Percentiles rank a stretch among this genome's conserved stretches.
Conservation (phyloP, 2,797 vertebrate species). For the Gallinago solitaria region DNA sequence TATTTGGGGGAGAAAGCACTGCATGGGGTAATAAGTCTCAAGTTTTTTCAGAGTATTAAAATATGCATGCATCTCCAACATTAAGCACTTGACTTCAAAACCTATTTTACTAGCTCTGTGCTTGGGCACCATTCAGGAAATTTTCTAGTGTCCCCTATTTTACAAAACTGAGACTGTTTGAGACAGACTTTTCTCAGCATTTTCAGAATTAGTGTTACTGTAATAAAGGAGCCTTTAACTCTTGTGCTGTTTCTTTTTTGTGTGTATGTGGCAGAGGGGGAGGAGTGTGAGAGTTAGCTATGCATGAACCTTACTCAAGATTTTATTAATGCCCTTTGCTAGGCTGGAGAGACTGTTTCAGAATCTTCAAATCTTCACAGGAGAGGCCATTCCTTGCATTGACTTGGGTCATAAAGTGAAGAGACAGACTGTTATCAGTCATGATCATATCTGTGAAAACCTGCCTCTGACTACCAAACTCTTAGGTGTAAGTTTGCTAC, state of each 20-base stretch:
- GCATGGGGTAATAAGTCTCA: background rate
- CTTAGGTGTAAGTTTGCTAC: background rate
- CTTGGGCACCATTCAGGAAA: background rate
- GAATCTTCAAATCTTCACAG: background rate
- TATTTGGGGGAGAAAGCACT: background rate
- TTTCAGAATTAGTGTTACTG: background rate
- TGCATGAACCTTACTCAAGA: background rate
- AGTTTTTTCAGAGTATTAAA: background rate
- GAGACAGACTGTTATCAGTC: background rate
- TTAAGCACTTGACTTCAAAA: background rate
- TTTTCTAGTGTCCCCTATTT: background rate
- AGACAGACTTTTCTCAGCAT: background rate
- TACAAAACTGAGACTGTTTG: background rate
- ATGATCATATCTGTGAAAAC: background rate
- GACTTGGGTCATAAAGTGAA: background rate
- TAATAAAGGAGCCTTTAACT: background rate
- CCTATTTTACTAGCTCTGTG: background rate
- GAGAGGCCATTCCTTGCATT: background rate
- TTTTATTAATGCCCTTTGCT: background rate
- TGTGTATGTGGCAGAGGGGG: background rate
- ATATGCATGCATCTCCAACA: background rate
- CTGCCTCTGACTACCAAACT: background rate
- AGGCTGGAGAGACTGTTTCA: background rate
- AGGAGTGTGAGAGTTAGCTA: background rate
- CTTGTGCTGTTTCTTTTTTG: background rate